A percentile compares a stretch with the other conserved stretches of the same genome.
These are phyloP conservation scores for Coreius guichenoti DNA, from an alignment of 2,797 vertebrate species.

Conservation along the genomic window DNA sequence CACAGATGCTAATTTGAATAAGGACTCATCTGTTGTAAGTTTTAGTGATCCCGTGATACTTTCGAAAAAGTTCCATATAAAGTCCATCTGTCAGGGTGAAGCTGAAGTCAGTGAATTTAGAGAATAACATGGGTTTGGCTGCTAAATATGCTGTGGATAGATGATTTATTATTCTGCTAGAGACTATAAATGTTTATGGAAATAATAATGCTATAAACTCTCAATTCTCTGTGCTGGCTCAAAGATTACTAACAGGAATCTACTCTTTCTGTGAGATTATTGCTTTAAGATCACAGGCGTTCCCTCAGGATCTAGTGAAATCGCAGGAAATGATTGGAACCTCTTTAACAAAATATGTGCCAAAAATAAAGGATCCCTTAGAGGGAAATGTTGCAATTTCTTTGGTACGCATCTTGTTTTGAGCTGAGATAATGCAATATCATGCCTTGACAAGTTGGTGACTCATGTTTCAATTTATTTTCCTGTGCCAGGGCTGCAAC, in stretches of 20 bases:
- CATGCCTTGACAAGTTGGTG: slow-evolving; percentile 16
- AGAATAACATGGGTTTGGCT: slow-evolving; percentile 22
- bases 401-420: slow-evolving; percentile 69
- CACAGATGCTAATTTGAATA: slow-evolving; percentile 56
- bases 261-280: slow-evolving; percentile 42
- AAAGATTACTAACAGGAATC: slow-evolving; percentile 20
- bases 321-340: slow-evolving; percentile 77
- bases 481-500: slow-evolving; percentile 87
- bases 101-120: slow-evolving; percentile 35
- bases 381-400: slow-evolving; percentile 72
- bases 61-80: slow-evolving; percentile 33
- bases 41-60: slow-evolving; percentile 36
- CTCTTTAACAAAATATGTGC: slow-evolving; percentile 74
- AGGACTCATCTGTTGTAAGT: slow-evolving; percentile 42
- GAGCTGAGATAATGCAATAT: slow-evolving; percentile 59
- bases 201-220: slow-evolving; percentile 25
- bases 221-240: slow-evolving; percentile 6
- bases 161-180: slow-evolving; percentile 33
- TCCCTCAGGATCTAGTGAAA: slow-evolving; percentile 77
- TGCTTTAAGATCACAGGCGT: slow-evolving; percentile 33
- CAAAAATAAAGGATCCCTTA: slow-evolving; percentile 67
- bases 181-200: slow-evolving; percentile 10
- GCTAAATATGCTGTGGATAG: slow-evolving; percentile 4
- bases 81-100: slow-evolving; percentile 51
- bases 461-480: slow-evolving; percentile 52